Conservation (phyloP, 2,113 vertebrate species). For the Oncorhynchus kisutch region DNA sequence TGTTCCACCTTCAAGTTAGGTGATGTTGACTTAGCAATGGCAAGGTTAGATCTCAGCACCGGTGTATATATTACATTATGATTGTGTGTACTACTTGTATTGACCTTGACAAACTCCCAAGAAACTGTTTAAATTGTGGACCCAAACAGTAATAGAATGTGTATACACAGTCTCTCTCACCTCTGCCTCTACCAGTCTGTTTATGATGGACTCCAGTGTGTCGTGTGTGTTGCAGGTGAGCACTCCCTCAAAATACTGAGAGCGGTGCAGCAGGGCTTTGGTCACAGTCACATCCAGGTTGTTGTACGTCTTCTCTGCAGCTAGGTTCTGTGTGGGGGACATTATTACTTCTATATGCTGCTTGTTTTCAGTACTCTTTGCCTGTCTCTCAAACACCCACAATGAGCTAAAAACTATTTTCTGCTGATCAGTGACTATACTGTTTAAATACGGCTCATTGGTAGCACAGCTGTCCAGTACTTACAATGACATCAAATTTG, state of each 20-base stretch:
- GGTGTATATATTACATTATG: neutral
- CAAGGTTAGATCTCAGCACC: no score
- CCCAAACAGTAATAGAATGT: neutral
- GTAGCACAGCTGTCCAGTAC: constrained; percentile 56
- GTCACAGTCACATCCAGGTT: constrained; percentile 96
- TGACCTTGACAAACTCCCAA: neutral
- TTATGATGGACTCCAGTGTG: constrained; percentile 92
- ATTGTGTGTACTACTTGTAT: neutral
- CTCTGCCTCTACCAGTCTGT: constrained; percentile 94
- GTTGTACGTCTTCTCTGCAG: constrained; percentile 97
- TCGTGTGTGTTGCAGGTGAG: constrained; percentile 91
- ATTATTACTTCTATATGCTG: neutral
- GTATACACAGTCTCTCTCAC: constrained; percentile 59
- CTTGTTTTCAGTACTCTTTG: neutral
- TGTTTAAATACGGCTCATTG: neutral
- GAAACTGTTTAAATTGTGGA: no score
- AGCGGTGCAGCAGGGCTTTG: constrained; percentile 92
- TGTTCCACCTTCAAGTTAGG: neutral
- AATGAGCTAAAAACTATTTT: neutral
- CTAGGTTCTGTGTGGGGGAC: constrained; percentile 81
- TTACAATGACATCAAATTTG: constrained; percentile 97
- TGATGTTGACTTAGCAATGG: no score
- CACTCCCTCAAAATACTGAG: constrained; percentile 96
- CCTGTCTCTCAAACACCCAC: constrained; percentile 6
- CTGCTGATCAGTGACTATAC: neutral